Conservation (phyloP, 2,888 invertebrate species). For the Pseudeuparius sepicola region DNA sequence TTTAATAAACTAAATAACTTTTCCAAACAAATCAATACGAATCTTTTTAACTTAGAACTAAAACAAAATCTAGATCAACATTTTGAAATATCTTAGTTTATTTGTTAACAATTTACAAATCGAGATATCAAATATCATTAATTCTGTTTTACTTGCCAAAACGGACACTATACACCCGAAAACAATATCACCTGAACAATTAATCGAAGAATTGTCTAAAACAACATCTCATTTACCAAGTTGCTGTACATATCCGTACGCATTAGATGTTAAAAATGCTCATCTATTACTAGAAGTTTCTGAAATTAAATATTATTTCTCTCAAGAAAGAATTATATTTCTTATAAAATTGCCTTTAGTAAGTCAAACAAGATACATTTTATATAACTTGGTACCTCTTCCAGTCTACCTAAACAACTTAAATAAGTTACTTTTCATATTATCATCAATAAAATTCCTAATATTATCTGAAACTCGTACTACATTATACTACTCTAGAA, state of each 20-base stretch:
- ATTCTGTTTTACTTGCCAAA: slow-evolving; percentile 13
- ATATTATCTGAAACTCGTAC: too few relatives aligned
- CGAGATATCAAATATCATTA: slow-evolving; percentile 7
- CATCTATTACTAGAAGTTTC: too few relatives aligned
- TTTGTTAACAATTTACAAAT: slow-evolving; percentile 10
- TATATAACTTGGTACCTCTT: slow-evolving; percentile 13
- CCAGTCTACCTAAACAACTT: too few relatives aligned
- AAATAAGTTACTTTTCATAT: too few relatives aligned
- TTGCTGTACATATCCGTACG: slow-evolving; percentile 5
- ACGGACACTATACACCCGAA: slow-evolving; percentile 14
- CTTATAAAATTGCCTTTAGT: slow-evolving; percentile 10
- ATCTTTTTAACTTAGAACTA: slow-evolving; percentile 12
- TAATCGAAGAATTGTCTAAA: slow-evolving; percentile 11
- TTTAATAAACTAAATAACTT: slow-evolving; percentile 10
- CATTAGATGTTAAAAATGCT: slow-evolving; percentile 5
- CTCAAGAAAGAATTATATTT: too few relatives aligned
- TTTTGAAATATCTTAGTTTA: too few relatives aligned
- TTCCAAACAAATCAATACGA: not conserved
- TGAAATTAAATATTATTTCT: too few relatives aligned
- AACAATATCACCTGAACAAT: slow-evolving; percentile 14
- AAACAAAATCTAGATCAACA: slow-evolving; percentile 11
- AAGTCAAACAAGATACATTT: not conserved
- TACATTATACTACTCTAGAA: too few relatives aligned
- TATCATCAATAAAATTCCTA: too few relatives aligned
- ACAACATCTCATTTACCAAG: slow-evolving; percentile 3